Percentiles rank a stretch among this genome's conserved stretches.
These are phyloP conservation scores for Bimastos eiseni DNA, from an alignment of 2,888 invertebrate species.

Conservation along the genomic window DNA sequence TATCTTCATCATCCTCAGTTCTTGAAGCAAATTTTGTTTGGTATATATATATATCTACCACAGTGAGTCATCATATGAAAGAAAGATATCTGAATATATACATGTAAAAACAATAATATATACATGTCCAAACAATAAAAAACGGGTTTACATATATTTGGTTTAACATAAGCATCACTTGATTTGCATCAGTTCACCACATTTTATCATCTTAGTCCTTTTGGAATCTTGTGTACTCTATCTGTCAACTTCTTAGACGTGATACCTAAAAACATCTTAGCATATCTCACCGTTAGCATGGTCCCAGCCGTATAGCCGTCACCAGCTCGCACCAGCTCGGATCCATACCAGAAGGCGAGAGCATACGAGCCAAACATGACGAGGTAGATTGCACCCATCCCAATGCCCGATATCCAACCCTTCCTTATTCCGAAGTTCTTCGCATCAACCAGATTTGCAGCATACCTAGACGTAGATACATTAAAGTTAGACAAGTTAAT, in stretches of 20 bases:
- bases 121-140: too few relatives aligned
- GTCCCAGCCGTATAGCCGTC: constrained; percentile 49
- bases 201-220: too few relatives aligned
- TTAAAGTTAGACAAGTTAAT: background rate
- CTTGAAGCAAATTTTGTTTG: too few relatives aligned
- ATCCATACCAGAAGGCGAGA: constrained; percentile 62
- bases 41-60: too few relatives aligned
- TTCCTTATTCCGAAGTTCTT: constrained; percentile 60
- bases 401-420: constrained; percentile 43
- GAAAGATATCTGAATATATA: too few relatives aligned
- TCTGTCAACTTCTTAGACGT: background rate
- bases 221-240: background rate
- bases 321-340: constrained; percentile 52
- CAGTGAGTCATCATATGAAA: too few relatives aligned
- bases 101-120: too few relatives aligned
- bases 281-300: constrained; percentile 49
- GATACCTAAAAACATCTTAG: background rate
- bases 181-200: too few relatives aligned
- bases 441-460: constrained; percentile 52
- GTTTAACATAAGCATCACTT: too few relatives aligned
- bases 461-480: constrained; percentile 33
- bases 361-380: constrained; percentile 61
- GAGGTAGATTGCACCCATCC: constrained; percentile 58
- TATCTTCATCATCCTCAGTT: too few relatives aligned
- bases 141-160: too few relatives aligned